Evolutionary conservation across 2,113 vertebrate species (phyloP).

Genomic region (Oncorhynchus keta): DNA sequence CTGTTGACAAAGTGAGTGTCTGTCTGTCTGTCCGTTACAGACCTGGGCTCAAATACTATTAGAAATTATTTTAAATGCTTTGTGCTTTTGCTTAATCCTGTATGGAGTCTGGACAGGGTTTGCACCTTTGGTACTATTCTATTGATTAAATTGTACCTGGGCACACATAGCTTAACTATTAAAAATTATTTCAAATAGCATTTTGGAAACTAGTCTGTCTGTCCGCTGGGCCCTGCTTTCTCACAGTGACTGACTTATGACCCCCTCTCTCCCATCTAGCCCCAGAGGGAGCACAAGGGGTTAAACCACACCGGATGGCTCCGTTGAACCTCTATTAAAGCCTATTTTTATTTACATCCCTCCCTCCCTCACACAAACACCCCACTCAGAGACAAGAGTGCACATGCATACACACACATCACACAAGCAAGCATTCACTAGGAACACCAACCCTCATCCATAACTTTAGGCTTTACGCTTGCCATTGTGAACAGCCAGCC

Average conservation of each 20-base stretch:
- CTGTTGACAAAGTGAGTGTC: too few species aligned
- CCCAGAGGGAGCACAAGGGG: neutral
- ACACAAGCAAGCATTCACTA: too few species aligned
- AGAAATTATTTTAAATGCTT: too few species aligned
- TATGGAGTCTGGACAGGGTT: too few species aligned
- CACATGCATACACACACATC: neutral
- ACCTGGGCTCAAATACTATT: too few species aligned
- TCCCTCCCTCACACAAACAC: neutral
- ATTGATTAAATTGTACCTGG: neutral
- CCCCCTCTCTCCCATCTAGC: neutral
- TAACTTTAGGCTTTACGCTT: neutral
- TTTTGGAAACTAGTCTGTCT: neutral
- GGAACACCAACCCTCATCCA: neutral
- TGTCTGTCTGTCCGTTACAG: too few species aligned
- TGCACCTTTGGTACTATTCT: too few species aligned
- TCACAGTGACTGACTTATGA: neutral
- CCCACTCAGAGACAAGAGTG: neutral
- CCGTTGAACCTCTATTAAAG: neutral
- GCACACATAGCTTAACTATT: neutral
- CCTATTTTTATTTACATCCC: neutral
- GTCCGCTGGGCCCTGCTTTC: too few species aligned
- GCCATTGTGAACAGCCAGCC: neutral
- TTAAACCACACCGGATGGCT: neutral
- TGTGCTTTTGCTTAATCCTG: too few species aligned
- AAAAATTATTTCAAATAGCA: too few species aligned